Percentiles rank a stretch among this genome's conserved stretches.
Conservation (phyloP, 1,140 invertebrate genomes). For the Ectropis grisescens region DNA sequence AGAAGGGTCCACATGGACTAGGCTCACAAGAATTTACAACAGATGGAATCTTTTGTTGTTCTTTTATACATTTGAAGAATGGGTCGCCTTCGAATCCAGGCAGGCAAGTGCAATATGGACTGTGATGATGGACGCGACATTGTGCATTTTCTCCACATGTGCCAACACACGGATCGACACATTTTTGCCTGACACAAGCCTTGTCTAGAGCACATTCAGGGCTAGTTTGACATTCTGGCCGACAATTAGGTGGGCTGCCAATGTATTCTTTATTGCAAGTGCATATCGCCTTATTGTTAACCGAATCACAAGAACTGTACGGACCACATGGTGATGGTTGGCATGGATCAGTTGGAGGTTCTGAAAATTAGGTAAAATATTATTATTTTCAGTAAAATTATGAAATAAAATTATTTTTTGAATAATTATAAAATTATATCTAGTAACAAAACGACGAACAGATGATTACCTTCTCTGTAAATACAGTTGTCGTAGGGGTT, state of each 20-base stretch:
- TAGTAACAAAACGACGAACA: too few species aligned
- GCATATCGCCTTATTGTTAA: constrained; percentile 75
- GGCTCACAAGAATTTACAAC: constrained; percentile 71
- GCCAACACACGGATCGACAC: constrained; percentile 77
- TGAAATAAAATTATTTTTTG: too few species aligned
- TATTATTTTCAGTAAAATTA: constrained; percentile 8
- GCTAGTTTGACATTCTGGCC: constrained; percentile 78
- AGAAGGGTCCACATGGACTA: constrained; percentile 75
- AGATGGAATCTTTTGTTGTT: constrained; percentile 42
- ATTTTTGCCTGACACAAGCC: constrained; percentile 76
- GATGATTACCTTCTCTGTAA: constrained; percentile 72
- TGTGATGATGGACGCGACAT: constrained; percentile 77
- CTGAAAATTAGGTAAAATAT: constrained; percentile 25
- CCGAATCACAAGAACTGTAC: constrained; percentile 77
- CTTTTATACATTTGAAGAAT: constrained; percentile 70
- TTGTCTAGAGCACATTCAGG: constrained; percentile 76
- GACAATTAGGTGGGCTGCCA: constrained; percentile 81
- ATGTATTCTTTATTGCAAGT: constrained; percentile 77
- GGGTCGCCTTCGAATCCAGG: constrained; percentile 75
- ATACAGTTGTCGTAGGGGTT: constrained; percentile 77
- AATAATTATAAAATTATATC: too few species aligned
- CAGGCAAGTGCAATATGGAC: constrained; percentile 76
- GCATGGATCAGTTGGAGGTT: constrained; percentile 67
- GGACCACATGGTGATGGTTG: constrained; percentile 74
- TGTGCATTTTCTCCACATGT: constrained; percentile 82